Evolutionary conservation across 2,888 invertebrate genomes (phyloP), one percentile per base, ranked within the genome.

Genomic region (Nudaria mundana): DNA sequence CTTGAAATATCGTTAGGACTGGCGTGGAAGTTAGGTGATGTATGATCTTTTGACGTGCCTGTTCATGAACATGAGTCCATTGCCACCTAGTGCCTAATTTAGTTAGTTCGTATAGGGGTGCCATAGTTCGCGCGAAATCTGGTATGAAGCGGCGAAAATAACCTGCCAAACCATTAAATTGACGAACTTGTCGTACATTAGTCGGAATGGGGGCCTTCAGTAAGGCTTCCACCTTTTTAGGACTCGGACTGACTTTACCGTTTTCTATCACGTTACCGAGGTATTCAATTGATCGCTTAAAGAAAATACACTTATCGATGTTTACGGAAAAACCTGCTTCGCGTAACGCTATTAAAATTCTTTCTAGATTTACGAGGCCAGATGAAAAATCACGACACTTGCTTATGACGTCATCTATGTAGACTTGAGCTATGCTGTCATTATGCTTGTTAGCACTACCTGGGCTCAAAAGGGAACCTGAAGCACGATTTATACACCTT

Each of bases 371-470:
- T 1, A 26, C 14, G 0, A 68, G 8, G 0, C 63, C 63, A 3
- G 41, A 31, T 0, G 29, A 0, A 11, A 61, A 49, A 14, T 52
- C 26, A 0, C n/a, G 5, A 22, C 55, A 49, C 37, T 62, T 63
- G 3, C 28, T 37, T 0, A 66, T 7, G 0, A 68, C 66, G 16
- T 68, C 68, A 48, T 68, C 67, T 0, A 66, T 37, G 16, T 69
- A 68, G 0, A 65, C 63, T 5, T 57, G 57, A 3, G 46, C 50
- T 5, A 44, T 47, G 14, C 16, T 4, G 42, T 44, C 50, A 48
- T 54, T 8, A 47, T 18, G 18, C 18, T 29, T 29, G n/a, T 15
- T 8, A 3, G 23, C 10, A 8, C n/a, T 24, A 4, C 23, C n/a
- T 2, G 10, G 7, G 3, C n/a, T n/a, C n/a, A 32, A 14, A 6